A percentile compares a stretch with the other conserved stretches of the same genome.
These are phyloP conservation scores for Pteropus rufus DNA, from an alignment of 2,797 vertebrate species.

Conservation along the genomic window DNA sequence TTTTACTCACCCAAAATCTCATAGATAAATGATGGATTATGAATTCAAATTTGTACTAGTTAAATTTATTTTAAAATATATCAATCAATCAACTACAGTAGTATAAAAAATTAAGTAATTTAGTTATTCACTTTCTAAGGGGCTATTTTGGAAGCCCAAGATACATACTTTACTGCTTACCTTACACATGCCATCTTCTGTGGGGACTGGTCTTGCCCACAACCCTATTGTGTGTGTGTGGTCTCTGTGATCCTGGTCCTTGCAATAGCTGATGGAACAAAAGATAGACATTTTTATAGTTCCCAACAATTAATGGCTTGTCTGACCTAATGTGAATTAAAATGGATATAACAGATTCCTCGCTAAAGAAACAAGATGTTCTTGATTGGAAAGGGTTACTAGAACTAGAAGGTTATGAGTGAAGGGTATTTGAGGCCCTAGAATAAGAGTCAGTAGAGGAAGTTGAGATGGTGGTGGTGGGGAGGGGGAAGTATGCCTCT, in stretches of 20 bases:
- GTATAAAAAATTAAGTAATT: background rate
- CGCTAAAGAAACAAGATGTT: constrained; percentile 14
- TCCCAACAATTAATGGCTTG: background rate
- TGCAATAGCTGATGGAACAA: background rate
- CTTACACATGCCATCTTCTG: background rate
- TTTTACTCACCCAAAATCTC: background rate
- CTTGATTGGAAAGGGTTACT: background rate
- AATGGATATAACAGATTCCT: background rate
- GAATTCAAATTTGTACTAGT: background rate
- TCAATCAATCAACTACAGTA: background rate
- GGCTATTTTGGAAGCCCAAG: background rate
- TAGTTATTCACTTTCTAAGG: background rate
- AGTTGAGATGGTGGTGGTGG: background rate
- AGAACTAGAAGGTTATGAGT: background rate
- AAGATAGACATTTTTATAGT: background rate
- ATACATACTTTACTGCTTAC: background rate
- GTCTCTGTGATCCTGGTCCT: background rate
- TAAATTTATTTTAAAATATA: background rate
- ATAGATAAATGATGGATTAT: background rate
- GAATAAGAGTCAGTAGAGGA: background rate
- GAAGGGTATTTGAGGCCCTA: background rate
- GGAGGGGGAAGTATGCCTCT: background rate
- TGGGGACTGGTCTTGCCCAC: background rate
- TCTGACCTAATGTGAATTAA: background rate
- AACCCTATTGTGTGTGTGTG: background rate